Percentiles rank a stretch among this genome's conserved stretches.
These are phyloP conservation scores for Apostichopus japonicus DNA, from an alignment of 35 echinoderm and acorn worm species.

Conservation along the genomic window DNA sequence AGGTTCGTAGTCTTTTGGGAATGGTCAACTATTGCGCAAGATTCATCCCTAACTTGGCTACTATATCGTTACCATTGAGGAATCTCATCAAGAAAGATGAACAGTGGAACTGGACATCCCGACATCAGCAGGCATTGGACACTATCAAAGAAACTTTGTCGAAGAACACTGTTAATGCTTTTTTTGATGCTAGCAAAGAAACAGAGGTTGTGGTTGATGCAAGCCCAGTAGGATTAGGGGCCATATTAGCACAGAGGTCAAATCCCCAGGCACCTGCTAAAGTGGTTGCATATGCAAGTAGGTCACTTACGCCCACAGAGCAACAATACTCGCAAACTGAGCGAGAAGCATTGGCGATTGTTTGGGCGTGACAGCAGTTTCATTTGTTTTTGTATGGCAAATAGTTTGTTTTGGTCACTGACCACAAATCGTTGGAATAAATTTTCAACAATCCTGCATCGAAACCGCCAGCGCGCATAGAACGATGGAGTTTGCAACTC, in stretches of 20 bases:
- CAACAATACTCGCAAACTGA: too few species aligned
- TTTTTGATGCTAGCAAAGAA: neutral
- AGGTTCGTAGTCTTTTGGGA: slow-evolving; percentile 37
- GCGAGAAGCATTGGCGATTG: slow-evolving; percentile 40
- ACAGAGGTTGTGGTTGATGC: slow-evolving; percentile 56
- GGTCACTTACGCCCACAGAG: too few species aligned
- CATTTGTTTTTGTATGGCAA: too few species aligned
- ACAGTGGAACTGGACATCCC: neutral
- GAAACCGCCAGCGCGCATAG: too few species aligned
- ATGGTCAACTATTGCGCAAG: slow-evolving; percentile 34
- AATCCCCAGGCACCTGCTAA: slow-evolving; percentile 58
- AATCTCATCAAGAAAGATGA: neutral
- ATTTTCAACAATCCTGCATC: slow-evolving; percentile 60
- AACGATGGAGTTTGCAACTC: too few species aligned
- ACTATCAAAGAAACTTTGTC: neutral
- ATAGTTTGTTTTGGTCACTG: too few species aligned
- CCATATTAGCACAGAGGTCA: too few species aligned
- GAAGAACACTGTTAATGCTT: neutral
- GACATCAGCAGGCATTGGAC: neutral
- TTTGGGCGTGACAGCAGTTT: too few species aligned
- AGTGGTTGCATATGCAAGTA: too few species aligned
- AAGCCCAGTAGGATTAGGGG: slow-evolving; percentile 59
- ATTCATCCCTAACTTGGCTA: slow-evolving; percentile 43
- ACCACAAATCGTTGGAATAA: slow-evolving; percentile 51
- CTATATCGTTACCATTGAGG: neutral